phyloP scores from a whole-genome alignment of 2,113 vertebrate genomes.

The Polyodon spathula region DNA sequence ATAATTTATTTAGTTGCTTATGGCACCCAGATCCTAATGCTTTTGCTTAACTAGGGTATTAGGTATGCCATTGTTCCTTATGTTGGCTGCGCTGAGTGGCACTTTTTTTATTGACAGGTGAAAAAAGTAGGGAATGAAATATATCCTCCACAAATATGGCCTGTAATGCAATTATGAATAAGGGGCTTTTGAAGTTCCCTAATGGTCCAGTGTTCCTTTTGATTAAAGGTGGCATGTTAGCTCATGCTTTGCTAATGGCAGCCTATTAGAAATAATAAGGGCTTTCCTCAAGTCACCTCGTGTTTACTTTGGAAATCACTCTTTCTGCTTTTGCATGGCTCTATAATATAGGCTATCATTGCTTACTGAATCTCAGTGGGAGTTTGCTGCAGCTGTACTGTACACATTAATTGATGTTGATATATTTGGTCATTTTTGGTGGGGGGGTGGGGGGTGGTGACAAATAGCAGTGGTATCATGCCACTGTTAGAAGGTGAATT shows the following conservation, averaged over 20 bases:
- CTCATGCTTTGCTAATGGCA: slow-evolving; percentile 30
- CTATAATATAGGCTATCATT: not conserved
- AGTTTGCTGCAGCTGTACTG: too few relatives aligned
- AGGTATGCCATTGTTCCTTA: slow-evolving; percentile 24
- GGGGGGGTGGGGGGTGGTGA: too few relatives aligned
- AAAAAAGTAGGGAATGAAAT: slow-evolving; percentile 30
- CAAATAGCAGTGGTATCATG: too few relatives aligned
- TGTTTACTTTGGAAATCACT: slow-evolving; percentile 32
- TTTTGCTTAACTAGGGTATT: slow-evolving; percentile 32
- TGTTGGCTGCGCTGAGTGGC: too few relatives aligned
- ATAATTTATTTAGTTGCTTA: not conserved
- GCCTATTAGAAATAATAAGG: slow-evolving; percentile 55
- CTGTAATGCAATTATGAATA: slow-evolving; percentile 34
- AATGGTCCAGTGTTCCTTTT: slow-evolving; percentile 40
- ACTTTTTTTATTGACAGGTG: slow-evolving; percentile 20
- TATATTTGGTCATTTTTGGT: too few relatives aligned
- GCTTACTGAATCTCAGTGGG: too few relatives aligned
- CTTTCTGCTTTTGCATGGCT: slow-evolving; percentile 27
- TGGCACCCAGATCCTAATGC: slow-evolving; percentile 27
- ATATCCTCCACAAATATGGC: slow-evolving; percentile 31
- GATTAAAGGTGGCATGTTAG: slow-evolving; percentile 51
- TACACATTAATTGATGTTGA: too few relatives aligned
- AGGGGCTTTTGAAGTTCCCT: slow-evolving; percentile 49
- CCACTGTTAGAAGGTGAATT: too few relatives aligned
- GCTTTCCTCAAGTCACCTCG: slow-evolving; percentile 42